Evolutionary conservation across 2,797 vertebrate genomes (phyloP).

Genomic region (Numenius phaeopus): DNA sequence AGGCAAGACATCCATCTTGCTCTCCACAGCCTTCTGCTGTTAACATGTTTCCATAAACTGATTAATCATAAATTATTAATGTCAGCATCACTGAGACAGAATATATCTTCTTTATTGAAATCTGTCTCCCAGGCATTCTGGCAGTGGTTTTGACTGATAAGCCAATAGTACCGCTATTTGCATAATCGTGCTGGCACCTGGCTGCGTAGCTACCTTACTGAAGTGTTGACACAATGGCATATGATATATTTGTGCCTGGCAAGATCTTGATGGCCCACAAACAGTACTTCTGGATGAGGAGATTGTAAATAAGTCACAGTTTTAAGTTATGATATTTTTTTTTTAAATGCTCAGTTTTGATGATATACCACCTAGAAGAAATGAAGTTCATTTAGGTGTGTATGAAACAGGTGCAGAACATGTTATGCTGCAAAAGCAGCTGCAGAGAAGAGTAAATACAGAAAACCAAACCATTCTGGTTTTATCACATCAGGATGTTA

Average conservation of each 20-base stretch:
- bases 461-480: background rate
- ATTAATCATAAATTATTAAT: constrained; percentile 79
- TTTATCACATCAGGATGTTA: background rate
- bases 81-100: constrained; percentile 13
- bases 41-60: constrained; percentile 64
- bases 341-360: background rate
- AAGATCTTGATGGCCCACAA: constrained; percentile 48
- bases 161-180: constrained; percentile 47
- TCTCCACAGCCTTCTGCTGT: constrained; percentile 46
- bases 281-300: constrained; percentile 9
- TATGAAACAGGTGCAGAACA: background rate
- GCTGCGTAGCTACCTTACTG: background rate
- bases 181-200: constrained; percentile 54
- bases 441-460: background rate
- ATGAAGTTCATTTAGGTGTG: background rate
- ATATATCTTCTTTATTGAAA: constrained; percentile 62
- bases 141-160: constrained; percentile 66
- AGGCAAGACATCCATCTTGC: constrained; percentile 47
- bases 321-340: constrained; percentile 8
- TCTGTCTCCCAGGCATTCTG: constrained; percentile 46
- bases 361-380: background rate
- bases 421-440: background rate
- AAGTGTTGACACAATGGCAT: constrained; percentile 13
- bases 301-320: constrained; percentile 41
- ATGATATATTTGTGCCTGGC: constrained; percentile 49